Conservation (phyloP, 2,888 invertebrate species). For the Eristalinus aeneus region DNA sequence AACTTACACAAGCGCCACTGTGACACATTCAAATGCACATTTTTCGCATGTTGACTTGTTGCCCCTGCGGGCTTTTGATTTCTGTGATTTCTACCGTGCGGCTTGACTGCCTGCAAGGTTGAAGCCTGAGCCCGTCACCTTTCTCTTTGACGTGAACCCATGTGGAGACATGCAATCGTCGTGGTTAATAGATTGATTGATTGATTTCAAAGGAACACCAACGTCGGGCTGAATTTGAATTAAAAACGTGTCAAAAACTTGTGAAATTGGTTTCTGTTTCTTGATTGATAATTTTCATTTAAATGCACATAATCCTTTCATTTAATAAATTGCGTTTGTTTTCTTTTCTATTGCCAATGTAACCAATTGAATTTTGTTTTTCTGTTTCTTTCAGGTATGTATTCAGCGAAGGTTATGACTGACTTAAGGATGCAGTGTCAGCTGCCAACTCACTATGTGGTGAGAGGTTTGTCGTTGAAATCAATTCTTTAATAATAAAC, state of each 20-base stretch:
- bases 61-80: neutral
- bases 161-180: slow-evolving; percentile 19
- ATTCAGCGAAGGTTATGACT: neutral
- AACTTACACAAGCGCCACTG: neutral
- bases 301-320: neutral
- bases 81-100: slow-evolving; percentile 2
- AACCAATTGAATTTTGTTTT: slow-evolving; percentile 11
- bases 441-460: neutral
- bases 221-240: neutral
- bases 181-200: slow-evolving; percentile 22
- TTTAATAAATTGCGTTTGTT: neutral
- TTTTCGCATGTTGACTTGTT: neutral
- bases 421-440: neutral
- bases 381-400: slow-evolving; percentile 60
- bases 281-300: neutral
- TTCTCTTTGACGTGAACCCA: neutral
- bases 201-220: slow-evolving; percentile 6
- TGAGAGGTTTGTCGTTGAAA: too few relatives aligned
- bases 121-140: slow-evolving; percentile 10
- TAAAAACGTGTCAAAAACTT: neutral
- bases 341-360: neutral
- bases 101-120: slow-evolving; percentile 17
- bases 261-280: neutral
- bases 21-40: slow-evolving; percentile 45
- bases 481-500: too few relatives aligned